Evolutionary conservation across 2,888 invertebrate species (phyloP), one percentile per base, ranked within the genome.

Genomic region (Lithophane semibrunnea): DNA sequence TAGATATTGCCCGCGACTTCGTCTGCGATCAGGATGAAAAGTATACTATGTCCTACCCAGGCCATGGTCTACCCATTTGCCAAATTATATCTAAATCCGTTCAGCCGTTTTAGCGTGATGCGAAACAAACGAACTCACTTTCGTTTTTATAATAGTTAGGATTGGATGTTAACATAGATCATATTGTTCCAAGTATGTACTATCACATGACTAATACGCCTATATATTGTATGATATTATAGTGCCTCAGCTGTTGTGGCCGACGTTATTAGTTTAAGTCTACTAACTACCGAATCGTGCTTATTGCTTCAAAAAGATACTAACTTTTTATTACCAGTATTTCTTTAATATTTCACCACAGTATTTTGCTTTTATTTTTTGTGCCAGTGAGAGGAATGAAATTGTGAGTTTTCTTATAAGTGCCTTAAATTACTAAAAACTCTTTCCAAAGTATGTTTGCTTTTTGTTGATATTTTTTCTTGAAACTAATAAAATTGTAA

Each of bases 231-330:
- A 66, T 21, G 44, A 47, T 68, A 75, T 18, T 16, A 58, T n/a
- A 63, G 24, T n/a, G 71, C 10, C 83, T 69, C 83, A 83, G 83
- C 79, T 83, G 83, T 47, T 72, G 12, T 47, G 52, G 1, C 2
- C 37, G n/a, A 10, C 64, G 64, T 83, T 82, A 82, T 82, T 83
- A 79, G 69, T 72, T 66, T 63, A 75, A 70, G 64, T 63, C 49
- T 56, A 83, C 73, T 56, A 83, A 79, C 79, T 73, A 84, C 76
- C 49, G 52, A 74, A 74, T 76, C 84, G 84, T 80, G 83, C 60
- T 68, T 74, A 76, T 69, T 75, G 75, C 64, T 68, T 68, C 29
- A 52, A 71, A 29, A 71, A 68, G 67, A 71, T 54, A 69, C 60
- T 74, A 64, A 73, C 52, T 70, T 84, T 84, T 77, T 80, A 77